Evolutionary conservation across 2,888 invertebrate species (phyloP).

Genomic region (Synergus itoensis): DNA sequence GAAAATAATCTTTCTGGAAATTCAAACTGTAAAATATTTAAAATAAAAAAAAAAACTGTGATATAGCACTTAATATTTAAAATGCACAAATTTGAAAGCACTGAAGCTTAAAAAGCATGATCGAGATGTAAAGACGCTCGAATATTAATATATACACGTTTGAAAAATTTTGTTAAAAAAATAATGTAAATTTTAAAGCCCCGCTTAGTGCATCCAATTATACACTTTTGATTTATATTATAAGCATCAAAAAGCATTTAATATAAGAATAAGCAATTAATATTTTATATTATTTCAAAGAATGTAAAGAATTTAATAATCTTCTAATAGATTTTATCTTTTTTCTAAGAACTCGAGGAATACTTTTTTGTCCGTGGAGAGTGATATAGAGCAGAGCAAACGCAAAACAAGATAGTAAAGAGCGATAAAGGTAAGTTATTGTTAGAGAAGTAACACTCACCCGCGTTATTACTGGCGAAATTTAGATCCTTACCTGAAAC

Average conservation of each 20-base stretch:
- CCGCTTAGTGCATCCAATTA: background rate
- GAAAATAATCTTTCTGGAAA: background rate
- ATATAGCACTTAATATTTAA: background rate
- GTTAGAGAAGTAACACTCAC: constrained; percentile 75
- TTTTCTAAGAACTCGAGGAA: background rate
- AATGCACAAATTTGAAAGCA: too few relatives aligned
- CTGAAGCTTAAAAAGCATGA: too few relatives aligned
- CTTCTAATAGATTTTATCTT: background rate
- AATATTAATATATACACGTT: background rate
- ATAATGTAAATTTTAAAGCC: background rate
- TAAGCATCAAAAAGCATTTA: background rate
- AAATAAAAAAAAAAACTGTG: background rate
- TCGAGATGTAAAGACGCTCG: background rate
- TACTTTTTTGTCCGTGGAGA: constrained; percentile 2
- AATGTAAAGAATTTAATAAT: background rate
- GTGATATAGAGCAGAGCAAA: constrained; percentile 5
- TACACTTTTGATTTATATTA: background rate
- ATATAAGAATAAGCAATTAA: background rate
- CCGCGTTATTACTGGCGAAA: constrained; percentile 76
- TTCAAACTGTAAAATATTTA: background rate
- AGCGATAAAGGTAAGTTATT: constrained; percentile 57
- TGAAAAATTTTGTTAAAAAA: background rate
- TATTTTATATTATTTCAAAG: background rate
- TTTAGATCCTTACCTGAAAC: constrained; percentile 77
- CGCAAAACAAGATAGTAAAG: constrained; percentile 38